These are phyloP conservation scores for Mallotus villosus DNA, from an alignment of 2,797 vertebrate species.

Conservation along the genomic window DNA sequence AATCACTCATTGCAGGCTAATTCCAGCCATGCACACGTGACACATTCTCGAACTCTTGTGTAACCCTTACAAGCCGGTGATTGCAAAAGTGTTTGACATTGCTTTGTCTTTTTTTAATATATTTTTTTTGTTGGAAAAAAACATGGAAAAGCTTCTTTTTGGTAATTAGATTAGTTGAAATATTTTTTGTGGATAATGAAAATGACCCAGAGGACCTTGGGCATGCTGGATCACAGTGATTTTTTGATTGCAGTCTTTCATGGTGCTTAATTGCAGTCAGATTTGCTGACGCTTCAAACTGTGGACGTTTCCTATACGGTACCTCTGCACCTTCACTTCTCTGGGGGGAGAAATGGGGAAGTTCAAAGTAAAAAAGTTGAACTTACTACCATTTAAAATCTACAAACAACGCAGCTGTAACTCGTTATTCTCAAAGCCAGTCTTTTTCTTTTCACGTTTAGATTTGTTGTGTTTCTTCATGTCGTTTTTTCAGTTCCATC, in stretches of 20 bases:
- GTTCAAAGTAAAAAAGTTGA: not conserved
- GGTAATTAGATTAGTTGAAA: conserved; percentile 69
- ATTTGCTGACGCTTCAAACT: conserved; percentile 54
- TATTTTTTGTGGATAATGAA: conserved; percentile 73
- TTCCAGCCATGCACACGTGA: conserved; percentile 11
- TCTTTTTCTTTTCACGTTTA: not conserved
- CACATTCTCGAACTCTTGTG: conserved; percentile 12
- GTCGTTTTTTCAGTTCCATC: not conserved
- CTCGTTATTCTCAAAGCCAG: too few species aligned
- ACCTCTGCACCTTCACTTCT: conserved; percentile 25
- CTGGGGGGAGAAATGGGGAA: not conserved
- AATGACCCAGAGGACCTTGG: conserved; percentile 67
- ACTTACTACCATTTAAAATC: not conserved
- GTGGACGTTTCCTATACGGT: conserved; percentile 22
- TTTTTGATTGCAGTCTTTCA: conserved; percentile 14
- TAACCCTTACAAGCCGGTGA: conserved; percentile 14
- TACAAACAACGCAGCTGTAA: too few species aligned
- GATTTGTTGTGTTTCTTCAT: not conserved
- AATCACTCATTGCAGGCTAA: too few species aligned
- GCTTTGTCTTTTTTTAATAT: conserved; percentile 58
- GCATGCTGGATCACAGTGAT: conserved; percentile 55
- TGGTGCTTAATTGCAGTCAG: conserved; percentile 49
- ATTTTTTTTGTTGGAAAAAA: conserved; percentile 17
- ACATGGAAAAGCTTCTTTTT: conserved; percentile 42
- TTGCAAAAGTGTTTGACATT: conserved; percentile 47